Conservation (phyloP, 92 coral and sea anemone species). For the Heteractis magnifica region DNA sequence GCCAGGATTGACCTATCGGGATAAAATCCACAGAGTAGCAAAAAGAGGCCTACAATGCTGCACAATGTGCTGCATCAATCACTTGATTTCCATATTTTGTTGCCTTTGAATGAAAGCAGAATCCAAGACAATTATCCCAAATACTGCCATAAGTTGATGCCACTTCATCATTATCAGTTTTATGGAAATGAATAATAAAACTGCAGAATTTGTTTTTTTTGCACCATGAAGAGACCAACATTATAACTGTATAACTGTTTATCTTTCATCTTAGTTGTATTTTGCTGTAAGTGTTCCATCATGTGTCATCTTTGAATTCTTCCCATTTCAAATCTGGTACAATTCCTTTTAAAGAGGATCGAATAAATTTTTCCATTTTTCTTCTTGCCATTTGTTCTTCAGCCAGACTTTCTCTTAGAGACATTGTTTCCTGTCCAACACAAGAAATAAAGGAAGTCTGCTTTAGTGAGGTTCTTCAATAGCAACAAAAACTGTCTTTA, state of each 20-base stretch:
- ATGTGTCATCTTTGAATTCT: constrained; percentile 60
- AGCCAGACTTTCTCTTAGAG: constrained; percentile 70
- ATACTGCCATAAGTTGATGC: no score
- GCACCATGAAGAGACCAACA: neutral
- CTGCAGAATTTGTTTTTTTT: no score
- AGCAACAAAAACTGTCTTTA: neutral
- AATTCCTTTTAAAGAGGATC: constrained; percentile 74
- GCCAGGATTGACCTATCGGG: neutral
- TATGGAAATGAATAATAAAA: neutral
- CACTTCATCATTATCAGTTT: neutral
- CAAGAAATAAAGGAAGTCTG: neutral
- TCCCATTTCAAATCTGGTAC: constrained; percentile 91
- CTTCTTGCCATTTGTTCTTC: constrained; percentile 81
- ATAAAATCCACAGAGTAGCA: no score
- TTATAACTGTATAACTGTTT: neutral
- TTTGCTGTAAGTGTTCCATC: neutral
- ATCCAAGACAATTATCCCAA: no score
- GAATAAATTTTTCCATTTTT: constrained; percentile 85
- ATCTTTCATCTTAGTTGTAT: neutral
- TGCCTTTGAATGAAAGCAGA: no score
- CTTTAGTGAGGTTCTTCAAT: neutral
- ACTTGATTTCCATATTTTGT: no score
- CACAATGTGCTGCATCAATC: no score
- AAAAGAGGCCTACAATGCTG: no score
- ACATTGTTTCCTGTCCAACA: constrained; percentile 67